Conservation (phyloP, 2,888 invertebrate genomes). For the Eupithecia exiguata region DNA sequence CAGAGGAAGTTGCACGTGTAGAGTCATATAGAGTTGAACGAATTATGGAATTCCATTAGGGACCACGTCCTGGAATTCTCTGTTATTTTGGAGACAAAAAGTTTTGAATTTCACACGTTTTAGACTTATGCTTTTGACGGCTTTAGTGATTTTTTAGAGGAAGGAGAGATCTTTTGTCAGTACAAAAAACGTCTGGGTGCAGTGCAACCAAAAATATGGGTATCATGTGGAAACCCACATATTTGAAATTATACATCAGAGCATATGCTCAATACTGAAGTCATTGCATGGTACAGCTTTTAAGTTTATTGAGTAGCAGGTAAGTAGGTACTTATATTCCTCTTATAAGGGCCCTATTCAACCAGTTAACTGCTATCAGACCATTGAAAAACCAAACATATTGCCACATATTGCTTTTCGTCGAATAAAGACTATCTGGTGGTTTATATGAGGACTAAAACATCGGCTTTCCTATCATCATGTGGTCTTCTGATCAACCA, state of each 20-base stretch:
- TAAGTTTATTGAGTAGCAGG: too few relatives aligned
- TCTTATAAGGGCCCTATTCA: too few relatives aligned
- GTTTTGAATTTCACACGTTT: neutral
- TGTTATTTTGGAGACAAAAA: neutral
- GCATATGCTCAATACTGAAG: too few relatives aligned
- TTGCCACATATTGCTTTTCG: too few relatives aligned
- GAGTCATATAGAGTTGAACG: slow-evolving; percentile 24
- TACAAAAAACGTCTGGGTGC: neutral
- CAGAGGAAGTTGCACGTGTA: slow-evolving; percentile 62
- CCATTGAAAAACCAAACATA: too few relatives aligned
- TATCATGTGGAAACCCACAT: neutral
- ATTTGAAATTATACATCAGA: neutral
- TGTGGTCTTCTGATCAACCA: too few relatives aligned
- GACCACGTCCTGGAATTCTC: slow-evolving; percentile 8
- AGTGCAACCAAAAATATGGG: neutral
- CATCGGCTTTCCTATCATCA: too few relatives aligned
- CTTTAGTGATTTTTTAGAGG: neutral
- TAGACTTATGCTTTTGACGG: neutral
- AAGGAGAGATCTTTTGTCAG: neutral
- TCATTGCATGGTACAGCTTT: too few relatives aligned
- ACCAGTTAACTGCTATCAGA: too few relatives aligned
- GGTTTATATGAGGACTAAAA: too few relatives aligned
- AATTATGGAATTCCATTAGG: slow-evolving; percentile 27
- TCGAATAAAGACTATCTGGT: too few relatives aligned
- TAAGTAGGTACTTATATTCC: too few relatives aligned